A percentile compares a stretch with the other conserved stretches of the same genome.
Evolutionary conservation across 1,140 invertebrate genomes (phyloP).

Genomic region (Stenopsyche tienmushanensis): DNA sequence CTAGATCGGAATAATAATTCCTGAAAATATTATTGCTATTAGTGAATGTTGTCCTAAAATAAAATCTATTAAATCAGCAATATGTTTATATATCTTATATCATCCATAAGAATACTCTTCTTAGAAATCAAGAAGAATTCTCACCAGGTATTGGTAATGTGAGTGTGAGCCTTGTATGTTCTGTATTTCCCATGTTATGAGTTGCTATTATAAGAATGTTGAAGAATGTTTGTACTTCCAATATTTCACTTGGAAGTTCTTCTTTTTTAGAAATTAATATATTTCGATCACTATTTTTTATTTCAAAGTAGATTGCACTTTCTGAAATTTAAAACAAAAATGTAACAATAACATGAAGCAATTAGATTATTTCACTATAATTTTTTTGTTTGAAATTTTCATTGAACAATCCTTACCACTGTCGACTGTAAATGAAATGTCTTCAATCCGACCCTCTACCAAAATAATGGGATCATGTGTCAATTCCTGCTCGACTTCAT

Average conservation of each 20-base stretch:
- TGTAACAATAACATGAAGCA: background rate
- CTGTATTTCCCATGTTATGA: background rate
- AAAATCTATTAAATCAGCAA: background rate
- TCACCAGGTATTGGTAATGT: too few species aligned
- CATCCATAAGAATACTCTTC: too few species aligned
- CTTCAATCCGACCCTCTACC: background rate
- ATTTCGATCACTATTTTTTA: background rate
- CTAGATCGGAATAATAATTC: too few species aligned
- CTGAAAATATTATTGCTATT: too few species aligned
- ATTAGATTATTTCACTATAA: background rate
- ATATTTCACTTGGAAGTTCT: background rate
- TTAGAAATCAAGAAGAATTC: too few species aligned
- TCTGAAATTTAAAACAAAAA: slow-evolving; percentile 6
- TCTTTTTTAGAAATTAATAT: background rate
- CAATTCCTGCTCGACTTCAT: background rate
- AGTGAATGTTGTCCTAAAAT: background rate
- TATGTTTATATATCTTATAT: background rate
- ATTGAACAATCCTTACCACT: slow-evolving; percentile 3
- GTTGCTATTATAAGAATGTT: background rate
- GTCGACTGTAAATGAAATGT: background rate
- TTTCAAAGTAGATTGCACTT: background rate
- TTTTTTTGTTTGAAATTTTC: background rate
- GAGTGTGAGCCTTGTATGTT: background rate
- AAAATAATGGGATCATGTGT: background rate
- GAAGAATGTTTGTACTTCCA: background rate